Base-by-base conservation (phyloP, 2,888 invertebrate genomes). In the Prostheceraeus crozeri region DNA sequence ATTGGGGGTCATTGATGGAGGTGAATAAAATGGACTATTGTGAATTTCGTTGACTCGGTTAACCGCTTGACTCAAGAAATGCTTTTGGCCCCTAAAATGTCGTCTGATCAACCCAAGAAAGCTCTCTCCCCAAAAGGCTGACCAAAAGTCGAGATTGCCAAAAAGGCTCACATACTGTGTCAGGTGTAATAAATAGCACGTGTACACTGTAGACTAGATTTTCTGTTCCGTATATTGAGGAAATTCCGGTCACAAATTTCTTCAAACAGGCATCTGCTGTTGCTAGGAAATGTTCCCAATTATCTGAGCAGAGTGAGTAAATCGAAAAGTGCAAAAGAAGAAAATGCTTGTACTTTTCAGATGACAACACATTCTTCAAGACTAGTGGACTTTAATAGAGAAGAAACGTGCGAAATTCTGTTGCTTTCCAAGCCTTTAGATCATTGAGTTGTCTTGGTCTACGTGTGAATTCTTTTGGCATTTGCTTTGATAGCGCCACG, bases 251-350 rank as follows among this genome's bases (percentile, higher is more conserved):
- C 14, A 40, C 40, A 40, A 40, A 40, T 14, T 23, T 40, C 19
- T n/a, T 40, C 19, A 40, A 40, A 23, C 40, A 40, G 14, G 40
- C 40, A 14, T 40, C 8, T 40, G 40, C 40, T n/a, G 16, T 16
- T 6, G 40, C 19, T 40, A 40, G 40, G 40, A 16, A 40, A 4
- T 16, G 19, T 8, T 40, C 19, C 14, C 19, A 40, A 23, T 40
- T 16, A 16, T 16, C 16, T 40, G 40, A 40, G 19, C 40, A 40
- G 14, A 40, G 19, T 16, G 16, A 40, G 19, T 40, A 40, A 40
- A 40, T 40, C 14, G 40, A 40, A 40, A 40, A 40, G 40, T 40
- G 40, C 40, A 40, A 40, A 21, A 40, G 40, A 40, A 14, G 19
- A 40, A 40, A 40, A 40, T 40, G 40, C 14, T 40, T 40, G 40